A percentile compares a stretch with the other conserved stretches of the same genome.
Evolutionary conservation across 2,797 vertebrate species (phyloP).

Genomic region (Helarctos malayanus): DNA sequence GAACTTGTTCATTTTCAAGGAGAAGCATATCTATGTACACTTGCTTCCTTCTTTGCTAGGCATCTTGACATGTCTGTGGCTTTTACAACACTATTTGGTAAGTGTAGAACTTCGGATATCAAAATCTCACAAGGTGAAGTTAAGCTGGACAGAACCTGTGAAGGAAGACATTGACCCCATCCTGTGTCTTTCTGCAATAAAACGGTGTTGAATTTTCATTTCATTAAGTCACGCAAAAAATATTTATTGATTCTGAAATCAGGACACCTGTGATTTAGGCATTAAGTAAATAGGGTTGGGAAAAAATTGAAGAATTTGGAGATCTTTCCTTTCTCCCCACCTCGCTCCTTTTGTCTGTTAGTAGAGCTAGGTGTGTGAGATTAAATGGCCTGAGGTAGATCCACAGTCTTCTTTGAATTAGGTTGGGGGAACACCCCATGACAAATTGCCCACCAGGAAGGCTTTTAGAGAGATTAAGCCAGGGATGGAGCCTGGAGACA

Average conservation of each 20-base stretch:
- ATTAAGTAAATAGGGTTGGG: background rate
- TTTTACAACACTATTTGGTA: background rate
- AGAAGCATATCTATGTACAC: background rate
- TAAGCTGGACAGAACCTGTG: background rate
- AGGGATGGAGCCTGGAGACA: background rate
- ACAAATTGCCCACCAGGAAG: background rate
- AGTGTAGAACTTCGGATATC: background rate
- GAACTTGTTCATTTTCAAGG: background rate
- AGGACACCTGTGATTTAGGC: background rate
- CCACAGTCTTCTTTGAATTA: background rate
- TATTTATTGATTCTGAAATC: background rate
- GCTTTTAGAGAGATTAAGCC: background rate
- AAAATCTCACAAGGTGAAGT: background rate
- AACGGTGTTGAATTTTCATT: background rate
- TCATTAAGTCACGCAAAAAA: background rate
- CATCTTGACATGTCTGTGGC: background rate
- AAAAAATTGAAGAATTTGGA: background rate
- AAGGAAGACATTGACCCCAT: constrained; percentile 2
- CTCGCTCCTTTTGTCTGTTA: background rate
- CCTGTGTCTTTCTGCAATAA: background rate
- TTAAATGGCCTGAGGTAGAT: background rate
- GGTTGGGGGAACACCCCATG: background rate
- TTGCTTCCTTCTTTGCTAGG: background rate
- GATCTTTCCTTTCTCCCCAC: background rate
- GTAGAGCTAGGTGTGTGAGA: background rate